Evolutionary conservation across 2,888 invertebrate genomes (phyloP), one percentile per base, ranked within the genome.

Genomic region (Melanophora roralis): DNA sequence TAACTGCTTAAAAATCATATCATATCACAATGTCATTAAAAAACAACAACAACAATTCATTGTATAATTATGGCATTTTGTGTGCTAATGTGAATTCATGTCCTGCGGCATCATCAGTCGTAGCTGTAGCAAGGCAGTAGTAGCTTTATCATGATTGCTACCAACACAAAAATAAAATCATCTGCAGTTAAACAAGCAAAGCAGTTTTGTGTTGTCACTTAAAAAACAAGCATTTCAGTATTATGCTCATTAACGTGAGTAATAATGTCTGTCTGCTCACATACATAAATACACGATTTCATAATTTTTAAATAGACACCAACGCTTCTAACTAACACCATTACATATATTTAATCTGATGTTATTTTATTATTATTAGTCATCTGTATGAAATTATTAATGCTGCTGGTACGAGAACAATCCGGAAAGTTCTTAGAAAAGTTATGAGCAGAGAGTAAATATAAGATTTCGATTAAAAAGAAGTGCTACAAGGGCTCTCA

Each of bases 71-170:
- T 85, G 83, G 87, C 86, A 85, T 86, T 80, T 84, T 86, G 84
- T 86, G 84, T 85, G 86, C 85, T 87, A 87, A 87, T 87, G 86
- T 87, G 86, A 86, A 86, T 86, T 83, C 84, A 83, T 85, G 84
- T 84, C 86, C 86, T 83, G 82, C 84, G 85, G 86, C 86, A 77
- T 77, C 78, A 77, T 77, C 64, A 72, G 71, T 55, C 71, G 75
- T 55, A 74, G 73, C 64, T 51, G 36, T 16, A 64, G 55, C 43
- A 72, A 27, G 51, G 32, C 43, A 40, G 47, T 51, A 53, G 51
- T 16, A 55, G 47, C 59, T 59, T 23, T 77, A 79, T 72, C 82
- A 83, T 83, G 85, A 85, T 84, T 85, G 32, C 19, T 71, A 38
- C 49, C 69, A 72, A 60, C 60, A 60, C 60, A 53, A 16, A 72